Conservation (phyloP, 2,797 vertebrate species). For the Coregonus suidteri region DNA sequence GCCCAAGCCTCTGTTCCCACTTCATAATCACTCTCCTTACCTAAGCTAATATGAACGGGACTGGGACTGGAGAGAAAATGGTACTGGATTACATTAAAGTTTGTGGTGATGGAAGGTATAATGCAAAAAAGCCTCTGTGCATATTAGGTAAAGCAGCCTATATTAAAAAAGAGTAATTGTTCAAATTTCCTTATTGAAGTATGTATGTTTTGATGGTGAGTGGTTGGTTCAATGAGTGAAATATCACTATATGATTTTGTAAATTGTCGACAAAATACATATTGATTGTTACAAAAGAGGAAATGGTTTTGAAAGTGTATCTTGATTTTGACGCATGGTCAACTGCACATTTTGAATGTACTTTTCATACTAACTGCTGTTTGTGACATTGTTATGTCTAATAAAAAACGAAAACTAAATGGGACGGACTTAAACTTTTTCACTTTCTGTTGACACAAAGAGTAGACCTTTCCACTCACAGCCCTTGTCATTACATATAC, state of each 20-base stretch:
- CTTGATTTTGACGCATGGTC: constrained; percentile 82
- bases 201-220: constrained; percentile 65
- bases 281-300: constrained; percentile 79
- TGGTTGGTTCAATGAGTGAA: constrained; percentile 54
- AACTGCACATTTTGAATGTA: constrained; percentile 90
- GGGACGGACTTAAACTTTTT: not conserved
- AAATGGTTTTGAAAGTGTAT: constrained; percentile 71
- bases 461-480: not conserved
- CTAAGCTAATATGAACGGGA: constrained; percentile 71
- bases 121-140: constrained; percentile 63
- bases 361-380: constrained; percentile 97
- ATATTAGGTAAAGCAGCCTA: constrained; percentile 44
- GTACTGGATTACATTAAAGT: constrained; percentile 74
- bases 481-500: not conserved
- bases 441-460: not conserved
- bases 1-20: not conserved
- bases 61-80: constrained; percentile 69
- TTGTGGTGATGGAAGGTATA: constrained; percentile 66
- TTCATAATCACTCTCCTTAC: constrained; percentile 47
- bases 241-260: constrained; percentile 80
- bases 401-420: constrained; percentile 77
- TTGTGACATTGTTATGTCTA: constrained; percentile 87
- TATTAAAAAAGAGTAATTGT: constrained; percentile 56
- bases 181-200: constrained; percentile 66
- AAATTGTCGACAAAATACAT: constrained; percentile 74